A percentile compares a stretch with the other conserved stretches of the same genome.
These are phyloP conservation scores for Anthoscopus minutus DNA, from an alignment of 2,113 vertebrate species.

Conservation along the genomic window DNA sequence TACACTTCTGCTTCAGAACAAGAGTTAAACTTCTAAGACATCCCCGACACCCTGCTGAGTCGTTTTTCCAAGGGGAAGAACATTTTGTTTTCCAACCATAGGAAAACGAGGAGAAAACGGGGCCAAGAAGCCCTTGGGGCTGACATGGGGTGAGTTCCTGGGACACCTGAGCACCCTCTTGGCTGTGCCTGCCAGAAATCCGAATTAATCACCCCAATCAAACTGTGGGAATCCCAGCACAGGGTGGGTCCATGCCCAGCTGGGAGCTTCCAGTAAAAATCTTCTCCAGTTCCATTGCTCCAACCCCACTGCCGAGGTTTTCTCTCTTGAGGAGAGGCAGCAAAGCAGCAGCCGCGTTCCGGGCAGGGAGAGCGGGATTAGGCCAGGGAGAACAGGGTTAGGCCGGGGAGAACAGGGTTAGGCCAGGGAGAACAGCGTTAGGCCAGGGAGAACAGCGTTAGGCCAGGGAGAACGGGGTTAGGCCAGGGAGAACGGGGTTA, in stretches of 20 bases:
- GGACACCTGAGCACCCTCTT: accelerated
- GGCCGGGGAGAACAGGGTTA: accelerated
- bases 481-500: accelerated
- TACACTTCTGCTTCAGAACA: no score
- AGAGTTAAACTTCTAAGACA: accelerated
- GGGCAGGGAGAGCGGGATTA: accelerated
- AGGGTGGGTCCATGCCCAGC: not conserved
- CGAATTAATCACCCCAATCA: not conserved
- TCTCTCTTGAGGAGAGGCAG: not conserved
- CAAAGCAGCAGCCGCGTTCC: accelerated
- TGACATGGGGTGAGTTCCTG: not conserved
- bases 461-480: accelerated
- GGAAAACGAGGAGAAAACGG: not conserved
- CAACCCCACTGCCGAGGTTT: accelerated
- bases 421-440: accelerated
- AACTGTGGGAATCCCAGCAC: accelerated
- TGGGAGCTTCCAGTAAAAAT: not conserved
- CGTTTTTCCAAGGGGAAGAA: accelerated
- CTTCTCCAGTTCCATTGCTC: accelerated
- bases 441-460: accelerated
- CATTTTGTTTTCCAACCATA: not conserved
- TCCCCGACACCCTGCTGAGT: accelerated
- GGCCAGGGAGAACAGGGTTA: accelerated
- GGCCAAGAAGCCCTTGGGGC: not conserved
- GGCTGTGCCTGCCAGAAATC: not conserved